A percentile compares a stretch with the other conserved stretches of the same genome.
Evolutionary conservation across 2,888 invertebrate species (phyloP).

Genomic region (Hypena proboscidalis): DNA sequence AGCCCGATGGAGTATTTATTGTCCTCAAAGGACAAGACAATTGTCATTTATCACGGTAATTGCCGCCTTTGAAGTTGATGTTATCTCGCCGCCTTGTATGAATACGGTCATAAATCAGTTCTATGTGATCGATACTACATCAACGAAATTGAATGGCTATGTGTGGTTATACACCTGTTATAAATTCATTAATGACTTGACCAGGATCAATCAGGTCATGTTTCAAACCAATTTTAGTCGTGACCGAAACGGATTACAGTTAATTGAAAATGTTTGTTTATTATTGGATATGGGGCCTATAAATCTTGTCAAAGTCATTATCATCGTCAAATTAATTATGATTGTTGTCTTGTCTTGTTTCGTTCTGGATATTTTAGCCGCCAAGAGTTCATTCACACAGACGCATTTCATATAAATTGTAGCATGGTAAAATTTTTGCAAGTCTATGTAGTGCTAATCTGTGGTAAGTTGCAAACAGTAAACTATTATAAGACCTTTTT

Average conservation of each 20-base stretch:
- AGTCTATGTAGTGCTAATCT: no score
- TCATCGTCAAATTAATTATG: slow-evolving; percentile 1
- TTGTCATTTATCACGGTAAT: slow-evolving; percentile 82
- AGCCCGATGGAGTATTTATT: slow-evolving; percentile 76
- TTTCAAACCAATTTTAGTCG: slow-evolving; percentile 9
- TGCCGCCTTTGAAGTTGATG: slow-evolving; percentile 82
- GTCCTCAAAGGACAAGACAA: slow-evolving; percentile 78
- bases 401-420: no score
- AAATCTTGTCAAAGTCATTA: slow-evolving; percentile 2
- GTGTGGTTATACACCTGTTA: slow-evolving; percentile 34
- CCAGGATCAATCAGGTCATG: slow-evolving; percentile 28
- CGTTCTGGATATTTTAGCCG: no score
- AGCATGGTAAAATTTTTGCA: no score
- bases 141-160: slow-evolving; percentile 49
- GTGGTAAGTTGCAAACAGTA: no score
- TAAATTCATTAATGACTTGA: slow-evolving; percentile 25
- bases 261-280: slow-evolving; percentile 13
- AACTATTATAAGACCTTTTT: no score
- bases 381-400: no score
- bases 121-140: slow-evolving; percentile 54
- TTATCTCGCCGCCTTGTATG: slow-evolving; percentile 71
- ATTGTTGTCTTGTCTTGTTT: slow-evolving; percentile 17
- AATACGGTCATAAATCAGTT: slow-evolving; percentile 64
- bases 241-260: slow-evolving; percentile 6
- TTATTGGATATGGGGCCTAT: slow-evolving; percentile 3